Evolutionary conservation across 2,113 vertebrate genomes (phyloP), one percentile per base, ranked within the genome.

Genomic region (Leucoraja erinaceus): DNA sequence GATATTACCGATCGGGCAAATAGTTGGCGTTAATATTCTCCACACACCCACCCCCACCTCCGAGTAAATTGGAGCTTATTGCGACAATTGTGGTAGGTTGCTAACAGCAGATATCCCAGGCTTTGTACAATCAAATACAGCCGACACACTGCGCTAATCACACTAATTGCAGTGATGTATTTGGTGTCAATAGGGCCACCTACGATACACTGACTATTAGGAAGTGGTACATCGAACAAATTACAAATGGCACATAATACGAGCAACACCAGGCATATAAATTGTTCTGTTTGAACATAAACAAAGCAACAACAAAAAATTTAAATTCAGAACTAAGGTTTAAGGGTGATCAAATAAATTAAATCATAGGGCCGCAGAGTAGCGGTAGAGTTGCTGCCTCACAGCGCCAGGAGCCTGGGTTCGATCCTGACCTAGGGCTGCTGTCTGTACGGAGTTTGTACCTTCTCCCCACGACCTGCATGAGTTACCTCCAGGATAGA

Each of bases 141-240:
- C 56, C 8, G 81, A 54, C 81, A 84, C 56, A 25, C 56, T 61
- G 25, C n/a, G 81, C 47, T 84, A 84, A 84, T 84, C 56, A 84
- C 81, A 59, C 56, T 84, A 84, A 84, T 84, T 84, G 56, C 25
- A 61, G 10, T n/a, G 81, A 84, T 84, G 81, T 59, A 84, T 84
- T 84, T 84, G 54, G 56, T 84, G 54, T 84, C 54, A 84, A 61
- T 84, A 61, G 22, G 63, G 56, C 81, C 81, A 59, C 54, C 81
- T 59, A 59, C 81, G 10, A 59, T 84, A 61, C 20, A 61, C 54
- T 59, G 47, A 84, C 47, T 56, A 61, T 84, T 84, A 84, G 54
- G 54, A 59, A n/a, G 81, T 84, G 20, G 81, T 28, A 84, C 81
- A 59, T 28, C 56, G 81, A 56, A 4, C 9, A 84, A 84, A 84